Percentiles rank a stretch among this genome's conserved stretches.
Evolutionary conservation across 37 sponge, comb jelly and placozoan species (phyloP).

Genomic region (Haliclona indistincta): DNA sequence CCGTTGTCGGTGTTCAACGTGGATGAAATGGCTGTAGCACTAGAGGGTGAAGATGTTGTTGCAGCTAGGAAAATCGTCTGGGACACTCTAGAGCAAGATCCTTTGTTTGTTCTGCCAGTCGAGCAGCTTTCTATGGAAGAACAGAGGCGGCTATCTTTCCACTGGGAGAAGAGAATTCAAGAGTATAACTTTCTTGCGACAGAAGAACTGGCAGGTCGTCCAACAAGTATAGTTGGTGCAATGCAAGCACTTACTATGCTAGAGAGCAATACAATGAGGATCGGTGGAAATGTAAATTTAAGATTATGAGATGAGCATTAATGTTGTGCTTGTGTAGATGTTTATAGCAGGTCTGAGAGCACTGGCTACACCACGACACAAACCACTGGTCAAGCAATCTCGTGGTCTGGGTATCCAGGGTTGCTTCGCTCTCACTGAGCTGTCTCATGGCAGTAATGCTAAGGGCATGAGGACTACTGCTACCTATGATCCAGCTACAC

Average conservation of each 20-base stretch:
- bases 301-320: too few species aligned
- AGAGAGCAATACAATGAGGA: conserved; percentile 27
- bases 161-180: conserved; percentile 46
- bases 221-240: conserved; percentile 10
- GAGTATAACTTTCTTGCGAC: conserved; percentile 66
- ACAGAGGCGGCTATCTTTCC: conserved; percentile 49
- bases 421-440: conserved; percentile 95
- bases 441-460: conserved; percentile 94
- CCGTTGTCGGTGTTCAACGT: too few species aligned
- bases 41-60: too few species aligned
- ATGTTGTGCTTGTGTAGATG: too few species aligned
- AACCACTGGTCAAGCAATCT: conserved; percentile 10
- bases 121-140: conserved; percentile 50
- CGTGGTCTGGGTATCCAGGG: conserved; percentile 54
- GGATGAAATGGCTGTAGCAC: too few species aligned
- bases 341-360: conserved; percentile 16
- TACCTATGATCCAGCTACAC: conserved; percentile 85
- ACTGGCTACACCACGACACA: conserved; percentile 16
- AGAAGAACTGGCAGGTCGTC: conserved; percentile 31
- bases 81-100: conserved; percentile 65
- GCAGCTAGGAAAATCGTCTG: too few species aligned
- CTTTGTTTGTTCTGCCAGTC: conserved; percentile 55
- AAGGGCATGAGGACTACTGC: conserved; percentile 93
- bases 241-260: conserved; percentile 11
- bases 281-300: not conserved